Evolutionary conservation across 2,888 invertebrate species (phyloP).

Genomic region (Luperina nickerlii): DNA sequence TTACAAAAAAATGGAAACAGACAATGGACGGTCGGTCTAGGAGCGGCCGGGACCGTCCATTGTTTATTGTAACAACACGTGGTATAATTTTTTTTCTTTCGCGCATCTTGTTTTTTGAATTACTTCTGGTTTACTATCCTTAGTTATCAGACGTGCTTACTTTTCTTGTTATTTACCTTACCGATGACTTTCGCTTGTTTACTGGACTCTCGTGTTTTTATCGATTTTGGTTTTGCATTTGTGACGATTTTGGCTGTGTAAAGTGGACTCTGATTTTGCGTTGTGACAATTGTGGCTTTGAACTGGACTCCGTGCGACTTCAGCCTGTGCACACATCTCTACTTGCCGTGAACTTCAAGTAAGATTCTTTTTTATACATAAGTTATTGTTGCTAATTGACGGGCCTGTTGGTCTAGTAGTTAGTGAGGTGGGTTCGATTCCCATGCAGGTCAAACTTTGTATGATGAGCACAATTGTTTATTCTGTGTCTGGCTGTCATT

Average conservation of each 20-base stretch:
- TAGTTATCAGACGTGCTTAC: conserved; percentile 44
- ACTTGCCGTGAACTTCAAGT: conserved; percentile 46
- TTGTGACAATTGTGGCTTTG: conserved; percentile 46
- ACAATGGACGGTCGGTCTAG: no score
- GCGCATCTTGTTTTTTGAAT: conserved; percentile 45
- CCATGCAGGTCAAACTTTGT: no score
- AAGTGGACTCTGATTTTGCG: conserved; percentile 47
- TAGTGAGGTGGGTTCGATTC: no score
- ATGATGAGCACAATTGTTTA: no score
- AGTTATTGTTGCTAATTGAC: no score
- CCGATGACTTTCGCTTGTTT: conserved; percentile 40
- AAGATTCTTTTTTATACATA: conserved; percentile 42
- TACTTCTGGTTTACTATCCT: conserved; percentile 46
- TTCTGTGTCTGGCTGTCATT: no score
- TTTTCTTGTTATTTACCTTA: conserved; percentile 40
- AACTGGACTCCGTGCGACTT: conserved; percentile 45
- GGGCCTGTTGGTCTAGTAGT: no score
- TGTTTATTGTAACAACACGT: conserved; percentile 46
- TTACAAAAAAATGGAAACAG: no score
- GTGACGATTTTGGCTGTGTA: conserved; percentile 42
- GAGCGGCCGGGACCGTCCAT: conserved; percentile 36
- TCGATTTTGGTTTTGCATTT: conserved; percentile 44
- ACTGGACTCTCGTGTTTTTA: conserved; percentile 40
- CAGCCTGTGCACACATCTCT: conserved; percentile 46
- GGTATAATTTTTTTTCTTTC: conserved; percentile 38